phyloP scores from a whole-genome alignment of 2,797 vertebrate species.

The Cyclura pinguis region DNA sequence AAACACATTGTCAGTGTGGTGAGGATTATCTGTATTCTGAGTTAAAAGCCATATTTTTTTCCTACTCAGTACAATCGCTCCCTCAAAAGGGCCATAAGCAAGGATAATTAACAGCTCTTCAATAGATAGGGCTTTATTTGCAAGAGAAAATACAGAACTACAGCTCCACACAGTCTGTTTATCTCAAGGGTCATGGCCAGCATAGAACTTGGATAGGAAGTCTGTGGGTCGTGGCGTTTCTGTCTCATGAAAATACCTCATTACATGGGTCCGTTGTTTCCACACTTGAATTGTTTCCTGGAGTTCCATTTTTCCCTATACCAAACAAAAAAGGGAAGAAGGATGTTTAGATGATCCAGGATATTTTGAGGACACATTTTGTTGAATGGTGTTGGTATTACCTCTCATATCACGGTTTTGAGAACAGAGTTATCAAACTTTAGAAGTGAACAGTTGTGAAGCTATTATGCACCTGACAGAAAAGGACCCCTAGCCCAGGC shows the following conservation, averaged over 20 bases:
- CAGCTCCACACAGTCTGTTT: slow-evolving; percentile 44
- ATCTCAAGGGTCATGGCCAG: slow-evolving; percentile 89
- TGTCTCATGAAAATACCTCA: slow-evolving; percentile 92
- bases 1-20: neutral
- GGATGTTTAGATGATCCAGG: neutral
- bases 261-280: slow-evolving; percentile 95
- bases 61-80: neutral
- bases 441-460: neutral
- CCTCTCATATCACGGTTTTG: neutral
- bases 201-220: slow-evolving; percentile 95
- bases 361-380: neutral
- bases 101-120: slow-evolving; percentile 15
- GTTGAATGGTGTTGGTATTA: neutral
- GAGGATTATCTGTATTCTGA: neutral
- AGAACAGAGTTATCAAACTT: neutral
- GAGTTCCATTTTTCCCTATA: slow-evolving; percentile 95
- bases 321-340: slow-evolving; percentile 28
- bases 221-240: slow-evolving; percentile 84
- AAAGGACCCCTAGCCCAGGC: neutral
- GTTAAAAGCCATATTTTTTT: neutral
- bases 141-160: slow-evolving; percentile 51
- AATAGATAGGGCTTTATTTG: slow-evolving; percentile 74
- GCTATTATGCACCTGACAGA: neutral
- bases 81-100: neutral
- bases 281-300: slow-evolving; percentile 93